Evolutionary conservation across 2,113 vertebrate genomes (phyloP).

Genomic region (Burhinus bistriatus): DNA sequence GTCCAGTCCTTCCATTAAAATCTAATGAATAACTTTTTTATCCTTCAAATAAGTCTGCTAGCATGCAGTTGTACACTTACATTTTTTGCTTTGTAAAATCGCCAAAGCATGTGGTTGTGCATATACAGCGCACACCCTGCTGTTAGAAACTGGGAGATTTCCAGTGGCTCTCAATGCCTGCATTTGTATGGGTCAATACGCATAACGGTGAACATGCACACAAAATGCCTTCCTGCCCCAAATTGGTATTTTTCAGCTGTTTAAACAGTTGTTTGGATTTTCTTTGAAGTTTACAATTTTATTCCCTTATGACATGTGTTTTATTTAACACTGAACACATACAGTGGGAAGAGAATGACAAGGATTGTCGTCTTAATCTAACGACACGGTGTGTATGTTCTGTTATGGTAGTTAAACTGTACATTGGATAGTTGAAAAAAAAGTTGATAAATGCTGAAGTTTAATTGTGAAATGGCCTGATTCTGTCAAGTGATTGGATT

Average conservation of each 20-base stretch:
- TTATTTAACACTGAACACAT: not conserved
- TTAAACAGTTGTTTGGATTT: not conserved
- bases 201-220: not conserved
- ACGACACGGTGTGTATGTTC: fast-evolving
- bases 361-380: not conserved
- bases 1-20: not conserved
- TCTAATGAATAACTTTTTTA: not conserved
- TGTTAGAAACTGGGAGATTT: constrained; percentile 19
- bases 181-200: not conserved
- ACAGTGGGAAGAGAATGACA: not conserved
- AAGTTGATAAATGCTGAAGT: not conserved
- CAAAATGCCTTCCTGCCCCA: not conserved
- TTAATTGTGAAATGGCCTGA: not conserved
- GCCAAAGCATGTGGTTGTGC: not conserved
- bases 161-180: constrained; percentile 34
- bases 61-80: not conserved
- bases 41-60: constrained; percentile 15
- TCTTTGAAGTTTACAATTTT: not conserved
- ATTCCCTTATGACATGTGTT: not conserved
- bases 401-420: not conserved
- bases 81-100: constrained; percentile 35
- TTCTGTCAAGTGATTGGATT: constrained; percentile 12
- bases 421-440: not conserved
- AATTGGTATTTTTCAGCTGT: not conserved
- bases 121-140: not conserved